Base-by-base conservation (phyloP, 2,888 invertebrate genomes). In the Pasiphila rectangulata region DNA sequence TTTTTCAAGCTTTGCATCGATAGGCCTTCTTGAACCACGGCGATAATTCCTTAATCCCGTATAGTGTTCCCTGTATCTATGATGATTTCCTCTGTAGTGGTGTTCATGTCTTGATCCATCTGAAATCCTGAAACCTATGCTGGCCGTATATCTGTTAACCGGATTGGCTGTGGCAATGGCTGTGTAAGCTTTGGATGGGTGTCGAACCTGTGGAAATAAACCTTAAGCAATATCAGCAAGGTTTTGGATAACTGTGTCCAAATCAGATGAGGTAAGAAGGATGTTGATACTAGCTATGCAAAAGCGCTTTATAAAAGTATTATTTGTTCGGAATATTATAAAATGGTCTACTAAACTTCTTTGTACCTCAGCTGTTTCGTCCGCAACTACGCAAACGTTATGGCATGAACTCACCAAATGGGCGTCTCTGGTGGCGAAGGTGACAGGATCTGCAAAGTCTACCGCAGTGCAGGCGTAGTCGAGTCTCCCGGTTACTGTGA, bases 401-500 rank as follows among this genome's bases (percentile, higher is more conserved):
- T 25, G 34, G 24, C n/a, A 87, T 34, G 17, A 1, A 52, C 93
- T 92, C 83, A 96, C 96, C 92, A 97, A 91, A 88, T 96, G 96
- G 4, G 98, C 96, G 69, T 97, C 96, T 56, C 95, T 92, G 1
- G 97, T 96, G 51, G 96, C 94, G 79, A 98, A 97, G 1, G 97
- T 97, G 59, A 98, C 94, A 0, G 98, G 97, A 78, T 97, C 96
- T 43, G 94, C 94, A 12, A 94, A 92, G 73, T 95, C 95, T 0
- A 95, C 94, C 42, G 95, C 94, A 6, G 94, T 94, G 76, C 97
- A 97, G 72, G 94, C 93, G 84, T 95, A 97, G 75, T 96, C 95
- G 56, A 98, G 89, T 44, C 94, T 92, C 1, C 98, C 98, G 0
- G 94, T 93, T 21, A 96, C 94, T 13, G 94, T 92, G 67, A 97